These are phyloP conservation scores for Sebastes jordani DNA, from an alignment of 2,797 vertebrate genomes.

Conservation along the genomic window DNA sequence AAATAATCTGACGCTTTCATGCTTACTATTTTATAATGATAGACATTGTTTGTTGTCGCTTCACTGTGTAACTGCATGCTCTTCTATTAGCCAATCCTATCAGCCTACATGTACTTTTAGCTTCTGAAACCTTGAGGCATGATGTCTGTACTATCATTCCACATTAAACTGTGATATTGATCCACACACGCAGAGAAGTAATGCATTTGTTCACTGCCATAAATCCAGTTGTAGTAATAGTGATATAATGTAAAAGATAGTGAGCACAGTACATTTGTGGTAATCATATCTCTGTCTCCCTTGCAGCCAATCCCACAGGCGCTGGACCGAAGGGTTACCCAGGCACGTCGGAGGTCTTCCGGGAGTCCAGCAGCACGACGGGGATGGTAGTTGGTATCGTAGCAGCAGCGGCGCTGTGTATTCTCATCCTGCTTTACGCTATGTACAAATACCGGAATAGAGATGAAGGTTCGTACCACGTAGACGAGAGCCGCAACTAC, in stretches of 20 bases:
- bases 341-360: constrained; percentile 90
- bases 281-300: constrained; percentile 48
- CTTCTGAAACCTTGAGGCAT: constrained; percentile 4
- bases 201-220: constrained; percentile 4
- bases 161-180: constrained; percentile 31
- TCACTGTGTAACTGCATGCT: constrained; percentile 9
- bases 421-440: constrained; percentile 98
- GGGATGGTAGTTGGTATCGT: constrained; percentile 99
- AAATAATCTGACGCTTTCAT: background rate
- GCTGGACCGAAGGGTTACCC: constrained; percentile 88
- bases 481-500: constrained; percentile 99
- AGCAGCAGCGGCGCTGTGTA: constrained; percentile 94
- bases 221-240: constrained; percentile 1
- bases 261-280: background rate
- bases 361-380: constrained; percentile 96
- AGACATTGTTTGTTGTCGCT: background rate
- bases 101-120: constrained; percentile 18
- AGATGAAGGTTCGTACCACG: constrained; percentile 97
- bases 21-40: background rate
- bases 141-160: constrained; percentile 6
- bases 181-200: constrained; percentile 16
- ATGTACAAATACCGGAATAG: constrained; percentile 99
- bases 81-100: background rate
- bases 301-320: constrained; percentile 93
- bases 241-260: background rate